Evolutionary conservation across 2,888 invertebrate species (phyloP).

Genomic region (Oligia latruncula): DNA sequence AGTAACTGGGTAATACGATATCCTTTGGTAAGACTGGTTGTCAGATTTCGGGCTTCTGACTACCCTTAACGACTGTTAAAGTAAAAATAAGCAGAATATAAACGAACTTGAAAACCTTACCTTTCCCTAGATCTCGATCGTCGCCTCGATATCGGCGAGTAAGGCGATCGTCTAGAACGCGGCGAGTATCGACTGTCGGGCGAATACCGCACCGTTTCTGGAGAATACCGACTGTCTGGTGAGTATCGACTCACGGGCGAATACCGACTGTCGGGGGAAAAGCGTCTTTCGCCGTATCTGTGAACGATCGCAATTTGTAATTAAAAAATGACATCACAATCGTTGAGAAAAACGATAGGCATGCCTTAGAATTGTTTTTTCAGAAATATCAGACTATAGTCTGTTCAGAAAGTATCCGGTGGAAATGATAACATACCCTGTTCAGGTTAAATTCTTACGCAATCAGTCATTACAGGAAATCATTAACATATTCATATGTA

Average conservation of each 20-base stretch:
- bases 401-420: too few relatives aligned
- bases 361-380: neutral
- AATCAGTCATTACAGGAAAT: too few relatives aligned
- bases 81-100: neutral
- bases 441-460: too few relatives aligned
- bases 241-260: constrained; percentile 88
- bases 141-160: constrained; percentile 77
- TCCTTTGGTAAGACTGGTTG: neutral
- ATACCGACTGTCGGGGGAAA: constrained; percentile 87
- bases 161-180: constrained; percentile 72
- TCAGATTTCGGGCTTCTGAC: neutral
- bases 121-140: constrained; percentile 81
- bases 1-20: too few relatives aligned
- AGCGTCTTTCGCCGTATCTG: constrained; percentile 84
- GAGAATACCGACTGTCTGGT: constrained; percentile 87
- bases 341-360: neutral
- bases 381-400: neutral
- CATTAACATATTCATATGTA: too few relatives aligned
- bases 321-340: neutral
- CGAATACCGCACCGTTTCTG: constrained; percentile 84
- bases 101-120: constrained; percentile 61
- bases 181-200: constrained; percentile 86
- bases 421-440: too few relatives aligned
- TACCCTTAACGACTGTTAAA: neutral
- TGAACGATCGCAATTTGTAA: neutral